These are phyloP conservation scores for Cynaeus angustus DNA, from an alignment of 2,888 invertebrate genomes.

Conservation along the genomic window DNA sequence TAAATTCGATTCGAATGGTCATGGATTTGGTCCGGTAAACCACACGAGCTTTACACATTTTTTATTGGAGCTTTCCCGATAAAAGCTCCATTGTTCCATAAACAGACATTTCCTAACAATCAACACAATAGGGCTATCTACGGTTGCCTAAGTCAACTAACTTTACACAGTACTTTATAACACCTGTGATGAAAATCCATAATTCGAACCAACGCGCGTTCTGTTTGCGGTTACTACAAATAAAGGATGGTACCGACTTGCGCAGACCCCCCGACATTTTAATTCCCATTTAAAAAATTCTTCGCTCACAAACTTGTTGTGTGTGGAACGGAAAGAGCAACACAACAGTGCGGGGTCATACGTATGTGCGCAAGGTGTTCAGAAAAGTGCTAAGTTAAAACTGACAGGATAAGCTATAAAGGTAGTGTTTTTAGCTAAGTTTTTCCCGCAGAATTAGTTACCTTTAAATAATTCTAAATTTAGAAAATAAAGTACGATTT, in stretches of 20 bases:
- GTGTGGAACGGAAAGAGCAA: slow-evolving; percentile 34
- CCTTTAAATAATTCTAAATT: neutral
- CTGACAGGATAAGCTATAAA: slow-evolving; percentile 4
- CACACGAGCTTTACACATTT: too few species aligned
- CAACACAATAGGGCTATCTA: neutral
- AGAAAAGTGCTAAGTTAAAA: slow-evolving; percentile 34
- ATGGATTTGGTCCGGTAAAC: too few species aligned
- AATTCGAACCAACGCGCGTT: slow-evolving; percentile 24
- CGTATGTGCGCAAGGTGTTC: slow-evolving; percentile 41
- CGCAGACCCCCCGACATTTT: slow-evolving; percentile 24
- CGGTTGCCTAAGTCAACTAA: slow-evolving; percentile 1
- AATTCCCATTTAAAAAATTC: slow-evolving; percentile 44
- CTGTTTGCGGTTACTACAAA: slow-evolving; percentile 8
- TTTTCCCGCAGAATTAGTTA: neutral
- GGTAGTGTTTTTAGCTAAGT: slow-evolving; percentile 1
- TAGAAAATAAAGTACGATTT: neutral
- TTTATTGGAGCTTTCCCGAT: too few species aligned
- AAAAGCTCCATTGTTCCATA: too few species aligned
- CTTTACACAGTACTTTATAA: slow-evolving; percentile 1
- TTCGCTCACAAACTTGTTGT: slow-evolving; percentile 28
- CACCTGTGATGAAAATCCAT: slow-evolving; percentile 6
- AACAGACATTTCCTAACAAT: neutral
- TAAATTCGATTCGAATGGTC: too few species aligned
- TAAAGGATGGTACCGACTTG: slow-evolving; percentile 9
- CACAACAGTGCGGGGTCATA: slow-evolving; percentile 35